A percentile compares a stretch with the other conserved stretches of the same genome.
These are phyloP conservation scores for Nothoprocta pentlandii DNA, from an alignment of 2,113 vertebrate genomes.

Conservation along the genomic window DNA sequence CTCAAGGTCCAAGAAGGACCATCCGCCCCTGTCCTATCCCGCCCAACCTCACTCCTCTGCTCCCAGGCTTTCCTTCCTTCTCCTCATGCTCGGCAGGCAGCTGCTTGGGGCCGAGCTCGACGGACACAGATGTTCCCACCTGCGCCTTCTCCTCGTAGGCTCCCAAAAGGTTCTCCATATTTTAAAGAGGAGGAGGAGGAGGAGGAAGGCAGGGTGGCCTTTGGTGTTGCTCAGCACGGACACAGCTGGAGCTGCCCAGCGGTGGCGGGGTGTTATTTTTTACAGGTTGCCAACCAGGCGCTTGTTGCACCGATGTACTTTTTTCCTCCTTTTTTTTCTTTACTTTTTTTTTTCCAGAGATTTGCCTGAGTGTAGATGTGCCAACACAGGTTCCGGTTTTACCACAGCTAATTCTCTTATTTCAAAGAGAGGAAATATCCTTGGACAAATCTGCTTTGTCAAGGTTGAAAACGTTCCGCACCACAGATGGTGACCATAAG, in stretches of 20 bases:
- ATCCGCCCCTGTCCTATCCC: conserved; percentile 33
- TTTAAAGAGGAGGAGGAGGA: conserved; percentile 74
- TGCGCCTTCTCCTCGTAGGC: conserved; percentile 78
- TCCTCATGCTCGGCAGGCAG: conserved; percentile 73
- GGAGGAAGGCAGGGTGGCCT: conserved; percentile 68
- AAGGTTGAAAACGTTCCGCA: conserved; percentile 77
- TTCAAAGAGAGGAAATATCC: conserved; percentile 79
- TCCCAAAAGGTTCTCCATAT: conserved; percentile 71
- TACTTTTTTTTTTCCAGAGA: conserved; percentile 1
- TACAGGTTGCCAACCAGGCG: conserved; percentile 68
- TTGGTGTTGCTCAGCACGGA: conserved; percentile 69
- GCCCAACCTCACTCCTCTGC: conserved; percentile 47
- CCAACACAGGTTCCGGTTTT: conserved; percentile 72
- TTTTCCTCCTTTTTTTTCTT: neutral
- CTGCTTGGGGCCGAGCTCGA: conserved; percentile 74
- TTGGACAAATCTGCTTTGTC: conserved; percentile 78
- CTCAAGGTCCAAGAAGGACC: neutral
- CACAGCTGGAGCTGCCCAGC: conserved; percentile 69
- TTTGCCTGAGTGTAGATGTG: conserved; percentile 71
- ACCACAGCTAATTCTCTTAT: conserved; percentile 76
- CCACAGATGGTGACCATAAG: conserved; percentile 78
- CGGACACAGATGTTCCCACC: conserved; percentile 82
- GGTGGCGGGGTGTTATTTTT: conserved; percentile 35
- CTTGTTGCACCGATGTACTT: conserved; percentile 49
- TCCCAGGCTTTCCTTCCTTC: conserved; percentile 60